A percentile compares a stretch with the other conserved stretches of the same genome.
phyloP scores from a whole-genome alignment of 1,140 invertebrate species.

The Cotesia chilonis region DNA sequence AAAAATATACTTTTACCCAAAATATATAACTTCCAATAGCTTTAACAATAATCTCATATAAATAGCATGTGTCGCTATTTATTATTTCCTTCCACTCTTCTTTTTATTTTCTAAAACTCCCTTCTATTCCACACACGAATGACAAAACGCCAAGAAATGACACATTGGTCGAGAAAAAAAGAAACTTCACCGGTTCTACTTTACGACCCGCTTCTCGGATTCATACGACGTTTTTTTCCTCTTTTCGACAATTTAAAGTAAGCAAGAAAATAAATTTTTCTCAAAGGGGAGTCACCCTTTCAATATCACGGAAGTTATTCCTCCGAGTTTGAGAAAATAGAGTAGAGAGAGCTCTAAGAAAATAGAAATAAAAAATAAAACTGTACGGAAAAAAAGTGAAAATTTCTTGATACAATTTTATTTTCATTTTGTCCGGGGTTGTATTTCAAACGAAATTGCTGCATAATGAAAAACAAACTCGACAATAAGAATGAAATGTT shows the following conservation, averaged over 20 bases:
- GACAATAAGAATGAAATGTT: no score
- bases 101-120: neutral
- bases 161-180: constrained; percentile 8
- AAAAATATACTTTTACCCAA: neutral
- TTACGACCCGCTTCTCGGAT: constrained; percentile 5
- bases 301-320: constrained; percentile 50
- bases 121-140: constrained; percentile 7
- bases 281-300: constrained; percentile 34
- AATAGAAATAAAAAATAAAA: constrained; percentile 18
- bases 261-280: constrained; percentile 5
- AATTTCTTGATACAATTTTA: neutral
- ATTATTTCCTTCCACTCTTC: neutral
- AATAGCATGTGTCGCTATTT: constrained; percentile 12
- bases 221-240: constrained; percentile 15
- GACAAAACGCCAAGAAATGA: constrained; percentile 6
- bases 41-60: constrained; percentile 17
- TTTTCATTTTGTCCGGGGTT: constrained; percentile 13
- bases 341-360: constrained; percentile 18
- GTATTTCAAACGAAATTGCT: neutral
- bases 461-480: no score
- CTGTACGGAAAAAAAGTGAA: neutral
- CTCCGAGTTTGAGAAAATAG: constrained; percentile 50
- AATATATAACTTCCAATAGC: constrained; percentile 30
- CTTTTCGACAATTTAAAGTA: neutral
- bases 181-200: neutral